These are phyloP conservation scores for Osmerus eperlanus DNA, from an alignment of 2,113 vertebrate species.

Conservation along the genomic window DNA sequence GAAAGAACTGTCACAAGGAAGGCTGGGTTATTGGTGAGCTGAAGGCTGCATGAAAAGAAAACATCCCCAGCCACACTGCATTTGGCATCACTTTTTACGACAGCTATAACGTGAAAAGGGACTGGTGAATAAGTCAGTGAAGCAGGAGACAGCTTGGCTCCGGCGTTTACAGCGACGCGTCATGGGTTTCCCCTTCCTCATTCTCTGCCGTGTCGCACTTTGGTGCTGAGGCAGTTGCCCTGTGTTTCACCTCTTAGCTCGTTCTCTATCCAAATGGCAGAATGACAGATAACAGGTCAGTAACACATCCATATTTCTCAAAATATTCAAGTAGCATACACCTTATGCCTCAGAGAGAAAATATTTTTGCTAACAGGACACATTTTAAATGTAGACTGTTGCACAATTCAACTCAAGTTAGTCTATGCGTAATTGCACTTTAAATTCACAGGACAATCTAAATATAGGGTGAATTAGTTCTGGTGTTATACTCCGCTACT, in stretches of 20 bases:
- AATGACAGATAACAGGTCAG: not conserved
- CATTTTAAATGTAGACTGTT: not conserved
- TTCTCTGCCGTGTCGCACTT: slow-evolving; percentile 29
- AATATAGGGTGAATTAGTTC: slow-evolving; percentile 36
- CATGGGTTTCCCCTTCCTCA: slow-evolving; percentile 31
- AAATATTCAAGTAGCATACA: too few relatives aligned
- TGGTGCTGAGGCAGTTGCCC: slow-evolving; percentile 44
- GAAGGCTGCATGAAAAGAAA: slow-evolving; percentile 62
- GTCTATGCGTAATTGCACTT: slow-evolving; percentile 19
- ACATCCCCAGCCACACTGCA: slow-evolving; percentile 53
- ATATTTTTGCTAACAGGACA: too few relatives aligned
- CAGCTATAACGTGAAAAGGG: slow-evolving; percentile 49
- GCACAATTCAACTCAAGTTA: slow-evolving; percentile 2
- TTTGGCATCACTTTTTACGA: slow-evolving; percentile 60
- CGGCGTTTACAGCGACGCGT: slow-evolving; percentile 54
- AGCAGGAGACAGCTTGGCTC: slow-evolving; percentile 58
- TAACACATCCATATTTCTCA: not conserved
- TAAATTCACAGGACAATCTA: slow-evolving; percentile 16
- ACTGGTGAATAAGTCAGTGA: slow-evolving; percentile 38
- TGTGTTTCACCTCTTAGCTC: slow-evolving; percentile 50
- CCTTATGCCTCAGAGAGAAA: too few relatives aligned
- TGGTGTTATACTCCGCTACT: slow-evolving; percentile 16
- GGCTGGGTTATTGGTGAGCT: slow-evolving; percentile 67
- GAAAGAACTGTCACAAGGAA: slow-evolving; percentile 42
- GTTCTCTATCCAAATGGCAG: slow-evolving; percentile 1